Base-by-base conservation (phyloP, 2,113 vertebrate genomes). In the Prinia subflava region DNA sequence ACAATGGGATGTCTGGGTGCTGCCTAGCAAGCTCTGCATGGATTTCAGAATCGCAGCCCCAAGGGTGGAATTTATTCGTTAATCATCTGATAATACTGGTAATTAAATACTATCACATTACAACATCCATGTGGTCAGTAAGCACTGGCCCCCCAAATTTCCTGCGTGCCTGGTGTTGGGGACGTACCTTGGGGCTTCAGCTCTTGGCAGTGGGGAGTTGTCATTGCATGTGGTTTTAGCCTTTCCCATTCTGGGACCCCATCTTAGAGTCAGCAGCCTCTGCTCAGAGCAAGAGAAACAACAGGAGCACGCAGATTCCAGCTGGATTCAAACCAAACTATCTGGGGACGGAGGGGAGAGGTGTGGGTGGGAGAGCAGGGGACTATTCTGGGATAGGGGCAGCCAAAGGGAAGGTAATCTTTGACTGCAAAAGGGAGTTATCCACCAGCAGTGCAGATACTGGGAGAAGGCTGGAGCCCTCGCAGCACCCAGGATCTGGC, bases 111-210 rank as follows among this genome's bases (percentile, higher is more conserved):
- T 6, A 5, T 57, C 41, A 62, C 28, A 28, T 11, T 25, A 27
- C 55, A 71, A 9, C 10, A 27, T 37, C 53, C 6, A 1, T 25
- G 24, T 20, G 0, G 27, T 60, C 33, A 63, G 3, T 42, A 56
- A 74, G 19, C 39, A n/a, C 50, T 20, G 25, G 16, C 13, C 6
- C 12, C 8, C 8, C 3, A 9, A 4, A 69, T 57, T 62, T 76
- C 16, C 42, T 59, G 30, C 14, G 9, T 0, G 2, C 18, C 20
- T 4, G 2, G 17, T 8, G 6, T 3, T 77, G 55, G 12, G 39
- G 39, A 39, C 9, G 39, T 39, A 39, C 39, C 39, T 39, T 39
- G 39, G 11, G 4, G 5, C 22, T 68, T 76, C 3, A 4, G 24
- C 13, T 64, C 7, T 42, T 59, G 65, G 49, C 21, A 56, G 10